Conservation (phyloP, 1,140 invertebrate species). For the Ericerus pela region DNA sequence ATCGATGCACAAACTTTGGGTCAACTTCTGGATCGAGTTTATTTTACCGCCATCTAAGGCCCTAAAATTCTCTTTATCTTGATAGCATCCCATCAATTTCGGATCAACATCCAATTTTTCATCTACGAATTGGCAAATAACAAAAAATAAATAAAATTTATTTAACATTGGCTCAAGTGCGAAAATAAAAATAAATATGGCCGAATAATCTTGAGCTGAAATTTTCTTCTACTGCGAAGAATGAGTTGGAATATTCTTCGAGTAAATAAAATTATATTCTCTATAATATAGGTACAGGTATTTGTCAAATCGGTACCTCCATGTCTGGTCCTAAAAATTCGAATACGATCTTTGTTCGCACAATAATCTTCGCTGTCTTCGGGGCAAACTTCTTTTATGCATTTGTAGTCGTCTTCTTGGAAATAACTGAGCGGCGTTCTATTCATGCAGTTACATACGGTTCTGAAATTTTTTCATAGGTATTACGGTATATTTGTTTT, state of each 20-base stretch:
- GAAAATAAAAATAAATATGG: too few species aligned
- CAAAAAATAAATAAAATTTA: too few species aligned
- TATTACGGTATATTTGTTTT: too few species aligned
- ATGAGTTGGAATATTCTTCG: neutral
- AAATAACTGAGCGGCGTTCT: neutral
- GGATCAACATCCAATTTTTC: neutral
- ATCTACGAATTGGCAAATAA: too few species aligned
- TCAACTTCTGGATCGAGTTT: neutral
- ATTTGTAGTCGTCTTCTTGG: neutral
- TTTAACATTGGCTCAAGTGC: too few species aligned
- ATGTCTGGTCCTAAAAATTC: neutral
- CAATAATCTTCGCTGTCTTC: neutral
- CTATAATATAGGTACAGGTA: neutral
- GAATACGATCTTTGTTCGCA: neutral
- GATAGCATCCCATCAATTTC: slow-evolving; percentile 12
- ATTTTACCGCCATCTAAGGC: neutral
- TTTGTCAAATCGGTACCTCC: neutral
- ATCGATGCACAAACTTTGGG: slow-evolving; percentile 1
- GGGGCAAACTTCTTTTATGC: neutral
- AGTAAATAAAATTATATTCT: too few species aligned
- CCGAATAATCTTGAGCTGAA: too few species aligned
- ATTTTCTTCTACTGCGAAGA: neutral
- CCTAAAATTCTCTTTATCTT: slow-evolving; percentile 5
- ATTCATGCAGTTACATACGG: neutral
- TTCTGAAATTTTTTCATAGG: too few species aligned